phyloP scores from a whole-genome alignment of 2,113 vertebrate genomes.

The Xiphophorus couchianus region DNA sequence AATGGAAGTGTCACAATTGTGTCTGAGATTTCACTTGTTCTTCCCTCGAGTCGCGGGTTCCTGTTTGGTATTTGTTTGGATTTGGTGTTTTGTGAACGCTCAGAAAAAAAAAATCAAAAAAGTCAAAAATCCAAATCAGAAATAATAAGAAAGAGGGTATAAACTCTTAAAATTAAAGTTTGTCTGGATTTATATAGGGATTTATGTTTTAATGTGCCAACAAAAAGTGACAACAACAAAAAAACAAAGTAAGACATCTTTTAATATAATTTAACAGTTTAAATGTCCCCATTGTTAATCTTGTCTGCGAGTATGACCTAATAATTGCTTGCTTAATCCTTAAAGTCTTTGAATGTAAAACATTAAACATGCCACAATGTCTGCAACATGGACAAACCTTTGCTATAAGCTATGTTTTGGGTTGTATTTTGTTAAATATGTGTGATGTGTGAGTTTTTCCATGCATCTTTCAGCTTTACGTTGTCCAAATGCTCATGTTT shows the following conservation, averaged over 20 bases:
- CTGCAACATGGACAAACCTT: neutral
- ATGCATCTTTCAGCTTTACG: slow-evolving; percentile 12
- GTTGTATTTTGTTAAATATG: neutral
- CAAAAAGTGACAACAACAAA: no score
- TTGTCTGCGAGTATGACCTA: no score
- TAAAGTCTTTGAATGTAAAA: neutral
- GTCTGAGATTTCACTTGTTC: slow-evolving; percentile 62
- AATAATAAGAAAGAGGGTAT: neutral
- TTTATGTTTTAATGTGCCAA: no score
- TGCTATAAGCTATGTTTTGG: neutral
- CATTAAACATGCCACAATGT: neutral
- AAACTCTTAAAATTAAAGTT: no score
- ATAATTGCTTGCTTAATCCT: no score
- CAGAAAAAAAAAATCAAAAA: slow-evolving; percentile 62
- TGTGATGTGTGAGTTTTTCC: slow-evolving; percentile 11
- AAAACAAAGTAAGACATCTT: no score
- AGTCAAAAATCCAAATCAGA: no score
- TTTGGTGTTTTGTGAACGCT: slow-evolving; percentile 41
- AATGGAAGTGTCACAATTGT: slow-evolving; percentile 55
- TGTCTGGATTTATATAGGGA: no score
- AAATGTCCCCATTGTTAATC: no score
- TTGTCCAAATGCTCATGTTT: slow-evolving; percentile 29
- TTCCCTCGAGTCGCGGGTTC: slow-evolving; percentile 63
- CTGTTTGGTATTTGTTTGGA: slow-evolving; percentile 52
- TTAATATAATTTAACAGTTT: no score